Base-by-base conservation (phyloP, 2,888 invertebrate species). In the Drosophila siamana region DNA sequence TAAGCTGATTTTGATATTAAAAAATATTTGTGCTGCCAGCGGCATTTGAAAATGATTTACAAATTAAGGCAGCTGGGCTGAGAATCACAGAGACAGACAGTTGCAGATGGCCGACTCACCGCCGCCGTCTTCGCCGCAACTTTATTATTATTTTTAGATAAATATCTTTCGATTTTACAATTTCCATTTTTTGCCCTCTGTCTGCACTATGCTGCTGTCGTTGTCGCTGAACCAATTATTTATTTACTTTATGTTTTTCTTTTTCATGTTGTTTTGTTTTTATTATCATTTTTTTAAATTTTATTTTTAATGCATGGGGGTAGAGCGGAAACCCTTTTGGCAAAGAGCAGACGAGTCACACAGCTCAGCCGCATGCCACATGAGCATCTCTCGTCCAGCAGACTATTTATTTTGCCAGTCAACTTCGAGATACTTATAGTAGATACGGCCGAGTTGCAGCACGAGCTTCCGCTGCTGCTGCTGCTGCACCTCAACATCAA, bases 101-200 rank as follows among this genome's bases (percentile, higher is more conserved):
- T 70, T 69, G 81, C 80, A 70, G 76, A 71, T 66, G 80, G 56
- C 56, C 52, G 19, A 52, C 40, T 38, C 36, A 15, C 11, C 26
- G 8, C 9, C 15, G 15, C 44, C 47, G 15, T 22, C 16, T 51
- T 38, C 28, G 54, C 52, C 44, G 67, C 68, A 74, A 78, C 77
- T 86, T 86, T 81, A 89, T 86, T 83, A 88, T 85, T 86, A 86
- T 86, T 86, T 86, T 86, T 86, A 86, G 86, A 86, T 86, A 89
- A 86, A 86, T 89, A 87, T 89, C 89, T 89, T 89, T 87, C 79
- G 79, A 86, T 89, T 74, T 78, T 77, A 67, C 60, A 13, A 59
- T 61, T 64, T 41, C 61, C 70, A 70, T 65, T 69, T 70, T 59
- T 51, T 62, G 24, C 44, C 41, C 60, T 47, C 60, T 47, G 33